Conservation (phyloP, 2,888 invertebrate genomes). For the Xylophagus ater region DNA sequence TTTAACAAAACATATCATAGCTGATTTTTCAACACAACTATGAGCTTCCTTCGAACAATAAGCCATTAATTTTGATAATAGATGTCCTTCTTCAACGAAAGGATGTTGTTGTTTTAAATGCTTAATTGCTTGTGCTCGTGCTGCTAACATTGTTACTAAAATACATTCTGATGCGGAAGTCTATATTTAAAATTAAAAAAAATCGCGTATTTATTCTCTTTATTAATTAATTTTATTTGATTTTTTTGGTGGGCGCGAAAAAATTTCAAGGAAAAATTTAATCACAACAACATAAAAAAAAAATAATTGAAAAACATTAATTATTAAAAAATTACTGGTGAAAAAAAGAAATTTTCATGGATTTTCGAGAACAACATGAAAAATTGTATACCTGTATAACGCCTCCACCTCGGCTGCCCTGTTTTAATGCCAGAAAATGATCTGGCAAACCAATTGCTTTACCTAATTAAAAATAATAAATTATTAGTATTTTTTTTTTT, state of each 20-base stretch:
- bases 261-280: no score
- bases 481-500: constrained; percentile 2
- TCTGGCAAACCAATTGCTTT: constrained; percentile 88
- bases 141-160: constrained; percentile 83
- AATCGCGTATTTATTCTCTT: no score
- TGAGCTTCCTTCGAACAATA: constrained; percentile 86
- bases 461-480: constrained; percentile 40
- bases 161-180: constrained; percentile 94
- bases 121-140: constrained; percentile 79
- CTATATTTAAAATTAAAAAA: constrained; percentile 39
- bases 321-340: not conserved
- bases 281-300: no score
- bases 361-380: constrained; percentile 1
- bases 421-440: constrained; percentile 71
- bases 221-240: no score
- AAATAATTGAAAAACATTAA: not conserved
- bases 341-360: constrained; percentile 4
- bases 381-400: constrained; percentile 93
- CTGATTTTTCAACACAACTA: constrained; percentile 86
- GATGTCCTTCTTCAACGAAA: constrained; percentile 77
- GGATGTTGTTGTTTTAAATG: constrained; percentile 74
- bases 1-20: constrained; percentile 89
- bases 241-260: no score
- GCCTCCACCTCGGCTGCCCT: constrained; percentile 84
- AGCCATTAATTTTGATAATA: constrained; percentile 87